These are phyloP conservation scores for Chelonia mydas DNA, from an alignment of 2,797 vertebrate genomes.

Conservation along the genomic window DNA sequence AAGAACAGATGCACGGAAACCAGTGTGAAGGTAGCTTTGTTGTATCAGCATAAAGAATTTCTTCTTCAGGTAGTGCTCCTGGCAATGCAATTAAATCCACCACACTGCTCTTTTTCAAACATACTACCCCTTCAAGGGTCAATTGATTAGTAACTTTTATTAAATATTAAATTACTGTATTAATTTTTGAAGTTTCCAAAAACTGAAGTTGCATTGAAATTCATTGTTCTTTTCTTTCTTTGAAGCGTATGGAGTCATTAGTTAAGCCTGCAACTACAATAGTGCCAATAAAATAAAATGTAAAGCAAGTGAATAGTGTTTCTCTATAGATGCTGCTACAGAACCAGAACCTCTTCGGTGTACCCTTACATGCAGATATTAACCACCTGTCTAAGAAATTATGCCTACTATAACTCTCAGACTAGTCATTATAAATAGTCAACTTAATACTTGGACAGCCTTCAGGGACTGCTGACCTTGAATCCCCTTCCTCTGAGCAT, in stretches of 20 bases:
- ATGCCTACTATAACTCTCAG: conserved; percentile 70
- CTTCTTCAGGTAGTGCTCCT: conserved; percentile 20
- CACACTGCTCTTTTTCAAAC: conserved; percentile 23
- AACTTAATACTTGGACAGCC: conserved; percentile 75
- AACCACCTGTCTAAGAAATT: conserved; percentile 67
- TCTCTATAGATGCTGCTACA: background rate
- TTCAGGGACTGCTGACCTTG: conserved; percentile 74
- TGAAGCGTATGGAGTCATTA: background rate
- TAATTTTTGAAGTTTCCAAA: conserved; percentile 41
- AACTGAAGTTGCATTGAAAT: background rate
- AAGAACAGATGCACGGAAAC: conserved; percentile 25
- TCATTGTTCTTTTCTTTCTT: conserved; percentile 8
- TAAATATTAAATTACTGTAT: conserved; percentile 43
- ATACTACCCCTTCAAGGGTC: conserved; percentile 10
- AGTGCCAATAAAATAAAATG: conserved; percentile 17
- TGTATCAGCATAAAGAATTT: background rate
- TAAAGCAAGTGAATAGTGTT: conserved; percentile 44
- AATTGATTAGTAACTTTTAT: conserved; percentile 56
- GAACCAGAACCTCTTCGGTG: conserved; percentile 35
- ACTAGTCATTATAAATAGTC: conserved; percentile 79
- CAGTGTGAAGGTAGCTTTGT: conserved; percentile 48
- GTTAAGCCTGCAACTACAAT: conserved; percentile 22
- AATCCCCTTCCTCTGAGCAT: conserved; percentile 65
- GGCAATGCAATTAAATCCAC: conserved; percentile 17
- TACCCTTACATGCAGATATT: conserved; percentile 50